Evolutionary conservation across 2,797 vertebrate genomes (phyloP).

Genomic region (Cygnus olor): DNA sequence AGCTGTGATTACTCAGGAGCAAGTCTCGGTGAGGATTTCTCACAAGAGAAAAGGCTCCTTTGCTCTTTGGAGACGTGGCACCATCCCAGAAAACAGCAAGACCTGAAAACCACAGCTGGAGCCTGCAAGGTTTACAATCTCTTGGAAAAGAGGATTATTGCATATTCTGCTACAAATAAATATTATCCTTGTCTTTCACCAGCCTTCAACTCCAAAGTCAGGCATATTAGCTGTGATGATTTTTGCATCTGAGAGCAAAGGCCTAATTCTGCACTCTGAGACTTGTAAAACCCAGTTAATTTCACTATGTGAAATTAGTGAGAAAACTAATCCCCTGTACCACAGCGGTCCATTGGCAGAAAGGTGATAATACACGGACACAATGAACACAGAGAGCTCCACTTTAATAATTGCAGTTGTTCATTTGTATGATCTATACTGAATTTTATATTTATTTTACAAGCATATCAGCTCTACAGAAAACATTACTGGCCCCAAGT

Average conservation of each 20-base stretch:
- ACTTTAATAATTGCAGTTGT: rapidly evolving
- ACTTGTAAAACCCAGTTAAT: not conserved
- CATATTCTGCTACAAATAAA: not conserved
- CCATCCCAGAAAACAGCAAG: not conserved
- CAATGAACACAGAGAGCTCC: rapidly evolving
- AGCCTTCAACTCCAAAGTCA: not conserved
- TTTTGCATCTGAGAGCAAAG: not conserved
- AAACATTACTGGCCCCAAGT: not conserved
- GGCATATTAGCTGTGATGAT: rapidly evolving
- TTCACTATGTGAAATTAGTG: rapidly evolving
- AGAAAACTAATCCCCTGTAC: not conserved
- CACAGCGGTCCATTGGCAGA: not conserved
- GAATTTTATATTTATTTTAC: no score
- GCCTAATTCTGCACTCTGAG: not conserved
- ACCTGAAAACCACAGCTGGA: rapidly evolving
- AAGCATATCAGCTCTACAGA: rapidly evolving
- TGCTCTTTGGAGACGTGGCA: rapidly evolving
- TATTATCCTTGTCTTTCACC: not conserved
- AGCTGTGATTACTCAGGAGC: not conserved
- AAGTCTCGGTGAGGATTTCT: not conserved
- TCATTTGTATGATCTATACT: not conserved
- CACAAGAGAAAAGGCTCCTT: rapidly evolving
- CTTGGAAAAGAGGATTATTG: not conserved
- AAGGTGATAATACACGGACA: not conserved
- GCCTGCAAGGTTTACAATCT: not conserved